A percentile compares a stretch with the other conserved stretches of the same genome.
Conservation (phyloP, 2,888 invertebrate genomes). For the Rhyacophila evoluta region DNA sequence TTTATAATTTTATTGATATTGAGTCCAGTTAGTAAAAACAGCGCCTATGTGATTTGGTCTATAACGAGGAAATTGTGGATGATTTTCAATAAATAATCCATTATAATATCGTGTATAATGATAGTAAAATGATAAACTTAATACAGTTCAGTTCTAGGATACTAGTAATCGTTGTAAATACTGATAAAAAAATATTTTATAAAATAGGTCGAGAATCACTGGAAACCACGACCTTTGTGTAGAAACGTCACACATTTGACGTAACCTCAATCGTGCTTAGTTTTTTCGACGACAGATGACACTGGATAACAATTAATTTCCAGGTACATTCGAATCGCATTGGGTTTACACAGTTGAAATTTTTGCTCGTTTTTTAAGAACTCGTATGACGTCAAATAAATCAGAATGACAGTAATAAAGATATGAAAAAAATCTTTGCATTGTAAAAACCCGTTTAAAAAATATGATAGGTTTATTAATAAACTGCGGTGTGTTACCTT, state of each 20-base stretch:
- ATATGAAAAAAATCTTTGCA: neutral
- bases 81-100: too few relatives aligned
- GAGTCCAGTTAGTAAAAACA: too few relatives aligned
- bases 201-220: neutral
- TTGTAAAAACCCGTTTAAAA: neutral
- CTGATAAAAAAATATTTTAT: too few relatives aligned
- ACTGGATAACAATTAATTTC: neutral
- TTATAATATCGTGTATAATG: too few relatives aligned
- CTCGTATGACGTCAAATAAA: neutral
- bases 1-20: too few relatives aligned
- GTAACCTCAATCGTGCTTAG: neutral
- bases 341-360: neutral
- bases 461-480: neutral
- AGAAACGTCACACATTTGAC: neutral
- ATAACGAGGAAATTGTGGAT: too few relatives aligned
- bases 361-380: conserved; percentile 2
- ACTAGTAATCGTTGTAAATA: too few relatives aligned
- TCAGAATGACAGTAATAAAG: neutral
- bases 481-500: neutral
- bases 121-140: too few relatives aligned
- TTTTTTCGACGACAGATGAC: neutral
- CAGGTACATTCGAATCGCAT: neutral
- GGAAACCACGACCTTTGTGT: neutral
- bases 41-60: too few relatives aligned
- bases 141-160: too few relatives aligned